phyloP scores from a whole-genome alignment of 2,113 vertebrate genomes.

The Gallinago paraguaiae region DNA sequence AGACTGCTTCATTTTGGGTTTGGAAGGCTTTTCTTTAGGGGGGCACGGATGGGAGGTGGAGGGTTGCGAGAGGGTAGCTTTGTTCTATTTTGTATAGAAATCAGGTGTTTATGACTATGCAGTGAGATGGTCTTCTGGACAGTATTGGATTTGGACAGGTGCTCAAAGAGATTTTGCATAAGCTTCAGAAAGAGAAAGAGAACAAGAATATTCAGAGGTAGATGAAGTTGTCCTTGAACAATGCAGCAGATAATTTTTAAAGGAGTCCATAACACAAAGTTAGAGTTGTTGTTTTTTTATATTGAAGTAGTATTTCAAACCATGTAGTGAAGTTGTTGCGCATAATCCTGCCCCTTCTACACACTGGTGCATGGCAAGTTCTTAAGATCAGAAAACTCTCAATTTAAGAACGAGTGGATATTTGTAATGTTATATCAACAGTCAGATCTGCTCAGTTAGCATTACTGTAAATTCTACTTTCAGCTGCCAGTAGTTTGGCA shows the following conservation, averaged over 20 bases:
- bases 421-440: neutral
- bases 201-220: neutral
- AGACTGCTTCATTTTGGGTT: neutral
- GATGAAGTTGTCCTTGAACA: neutral
- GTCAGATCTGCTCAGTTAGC: conserved; percentile 44
- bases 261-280: neutral
- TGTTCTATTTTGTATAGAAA: neutral
- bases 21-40: neutral
- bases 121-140: neutral
- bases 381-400: neutral
- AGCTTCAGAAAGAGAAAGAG: neutral
- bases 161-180: neutral
- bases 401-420: neutral
- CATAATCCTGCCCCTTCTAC: neutral
- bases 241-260: neutral
- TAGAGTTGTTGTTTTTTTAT: neutral
- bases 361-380: neutral
- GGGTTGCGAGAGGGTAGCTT: too few relatives aligned
- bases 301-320: neutral
- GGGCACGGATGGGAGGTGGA: too few relatives aligned
- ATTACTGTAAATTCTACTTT: conserved; percentile 46
- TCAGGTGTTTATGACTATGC: neutral
- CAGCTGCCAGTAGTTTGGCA: conserved; percentile 36
- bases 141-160: neutral
- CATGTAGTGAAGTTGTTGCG: neutral